Base-by-base conservation (phyloP, 2,888 invertebrate species). In the Apocheima hispidaria region DNA sequence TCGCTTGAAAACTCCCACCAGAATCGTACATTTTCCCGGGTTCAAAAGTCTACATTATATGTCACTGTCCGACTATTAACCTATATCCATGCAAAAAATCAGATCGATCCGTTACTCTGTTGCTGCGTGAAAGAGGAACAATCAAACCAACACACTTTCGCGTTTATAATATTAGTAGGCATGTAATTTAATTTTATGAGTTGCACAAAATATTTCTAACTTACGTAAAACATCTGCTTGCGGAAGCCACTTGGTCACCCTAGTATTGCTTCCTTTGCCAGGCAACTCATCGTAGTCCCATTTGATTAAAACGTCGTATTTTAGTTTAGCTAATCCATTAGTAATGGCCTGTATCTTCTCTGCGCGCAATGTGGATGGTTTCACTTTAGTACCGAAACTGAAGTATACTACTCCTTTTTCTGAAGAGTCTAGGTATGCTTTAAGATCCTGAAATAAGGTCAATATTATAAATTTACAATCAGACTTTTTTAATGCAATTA, bases 291-390 rank as follows among this genome's bases (percentile, higher is more conserved):
- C 87, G 0, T 71, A 67, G 58, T 86, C 84, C 81, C 83, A 87
- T 66, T 87, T 92, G 87, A 88, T 88, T 3, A 93, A 62, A 5
- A 93, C 81, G 40, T 86, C 81, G 62, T 90, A 90, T 1, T 84
- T 86, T 20, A 92, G 65, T 46, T 77, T 66, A 0, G 83, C 79
- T 61, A 93, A 85, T 1, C 81, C 88, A 14, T 75, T 76, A 0
- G 82, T 52, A 12, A 93, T 67, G 0, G 71, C 66, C 35, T 78
- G 67, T 4, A 83, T 66, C 49, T 69, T 82, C 44, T 84, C 74
- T n/a, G 72, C 63, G 2, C 88, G 78, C 36, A 92, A 65, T 0
- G 74, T 21, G 0, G 81, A 76, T 1, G 85, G 78, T 33, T 76
- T 73, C 0, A 87, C 78, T 26, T 86, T 88, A 2, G 90, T 85